Percentiles rank a stretch among this genome's conserved stretches.
These are phyloP conservation scores for Felis catus DNA, from an alignment of 2,113 vertebrate species.

Conservation along the genomic window F.catus_Fca126_mat1.0 CM031428.1:30028501-30029000, in stretches of 20 bases:
- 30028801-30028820: neutral
- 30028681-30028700: neutral
- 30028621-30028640: slow-evolving; percentile 23
- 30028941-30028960: neutral
- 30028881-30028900: neutral
- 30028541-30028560: slow-evolving; percentile 71
- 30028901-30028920: neutral
- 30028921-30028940: neutral
- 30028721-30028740: neutral
- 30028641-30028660: neutral
- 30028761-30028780: neutral
- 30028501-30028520: slow-evolving; percentile 78
- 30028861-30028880: neutral
- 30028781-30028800: neutral
- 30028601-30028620: slow-evolving; percentile 68
- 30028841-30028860: neutral
- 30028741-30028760: neutral
- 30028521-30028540: slow-evolving; percentile 72
- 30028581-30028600: slow-evolving; percentile 68
- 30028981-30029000: neutral
- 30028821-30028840: neutral
- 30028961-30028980: neutral
- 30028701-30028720: neutral
- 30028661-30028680: neutral
- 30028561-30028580: slow-evolving; percentile 67